Conservation (phyloP, 2,113 vertebrate genomes). For the Ancistrus triradiatus region DNA sequence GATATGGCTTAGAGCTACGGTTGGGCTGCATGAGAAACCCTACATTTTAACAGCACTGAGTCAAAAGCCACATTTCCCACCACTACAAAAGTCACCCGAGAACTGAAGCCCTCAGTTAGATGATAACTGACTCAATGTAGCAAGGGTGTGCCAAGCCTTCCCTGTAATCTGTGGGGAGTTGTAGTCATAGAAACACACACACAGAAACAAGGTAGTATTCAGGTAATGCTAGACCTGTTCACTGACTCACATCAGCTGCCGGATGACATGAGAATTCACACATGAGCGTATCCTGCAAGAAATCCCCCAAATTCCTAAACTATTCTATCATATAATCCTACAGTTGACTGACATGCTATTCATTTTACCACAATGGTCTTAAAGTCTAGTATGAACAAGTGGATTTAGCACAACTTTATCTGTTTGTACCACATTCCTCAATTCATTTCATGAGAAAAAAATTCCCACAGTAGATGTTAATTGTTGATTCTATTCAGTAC, state of each 20-base stretch:
- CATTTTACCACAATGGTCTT: background rate
- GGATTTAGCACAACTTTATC: background rate
- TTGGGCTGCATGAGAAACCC: conserved; percentile 18
- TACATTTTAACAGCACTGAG: conserved; percentile 16
- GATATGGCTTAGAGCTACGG: conserved; percentile 20
- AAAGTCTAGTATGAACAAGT: background rate
- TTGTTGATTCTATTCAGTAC: background rate
- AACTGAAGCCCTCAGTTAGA: conserved; percentile 60
- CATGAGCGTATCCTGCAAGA: conserved; percentile 8
- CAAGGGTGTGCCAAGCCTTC: conserved; percentile 60
- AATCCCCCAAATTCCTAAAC: conserved; percentile 2
- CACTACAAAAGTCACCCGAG: conserved; percentile 41
- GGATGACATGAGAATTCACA: conserved; percentile 34
- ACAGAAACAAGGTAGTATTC: conserved; percentile 57
- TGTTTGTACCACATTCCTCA: background rate
- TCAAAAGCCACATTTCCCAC: conserved; percentile 40
- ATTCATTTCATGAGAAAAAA: background rate
- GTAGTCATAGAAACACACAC: conserved; percentile 56
- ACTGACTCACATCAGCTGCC: conserved; percentile 44
- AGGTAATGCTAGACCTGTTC: conserved; percentile 38
- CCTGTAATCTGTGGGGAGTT: conserved; percentile 69
- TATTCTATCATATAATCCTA: background rate
- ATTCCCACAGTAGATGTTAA: background rate
- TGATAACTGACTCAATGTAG: conserved; percentile 61
- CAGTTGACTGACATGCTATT: background rate